A percentile compares a stretch with the other conserved stretches of the same genome.
phyloP scores from a whole-genome alignment of 2,888 invertebrate species.

The Stenoptilia bipunctidactyla region DNA sequence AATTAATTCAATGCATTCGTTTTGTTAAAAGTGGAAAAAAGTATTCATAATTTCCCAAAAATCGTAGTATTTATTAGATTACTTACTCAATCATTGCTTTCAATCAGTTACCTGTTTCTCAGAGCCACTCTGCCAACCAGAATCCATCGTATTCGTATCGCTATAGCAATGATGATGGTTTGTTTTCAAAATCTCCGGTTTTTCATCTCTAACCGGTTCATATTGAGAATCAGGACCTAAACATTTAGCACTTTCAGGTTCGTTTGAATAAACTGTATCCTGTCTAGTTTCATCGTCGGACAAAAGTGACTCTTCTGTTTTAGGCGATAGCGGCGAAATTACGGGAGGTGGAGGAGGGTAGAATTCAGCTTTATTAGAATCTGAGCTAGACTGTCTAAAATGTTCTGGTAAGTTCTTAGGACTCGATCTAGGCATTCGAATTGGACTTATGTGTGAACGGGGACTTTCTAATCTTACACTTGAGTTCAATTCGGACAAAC shows the following conservation, averaged over 20 bases:
- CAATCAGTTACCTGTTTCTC: constrained; percentile 71
- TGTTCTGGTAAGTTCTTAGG: constrained; percentile 38
- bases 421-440: constrained; percentile 38
- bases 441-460: constrained; percentile 39
- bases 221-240: constrained; percentile 56
- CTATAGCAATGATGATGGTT: constrained; percentile 69
- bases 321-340: constrained; percentile 50
- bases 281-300: constrained; percentile 41
- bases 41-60: too few species aligned
- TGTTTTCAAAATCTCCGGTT: constrained; percentile 43
- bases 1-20: too few species aligned
- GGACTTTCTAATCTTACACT: constrained; percentile 53
- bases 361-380: constrained; percentile 38
- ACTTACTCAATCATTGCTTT: too few species aligned
- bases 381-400: constrained; percentile 36
- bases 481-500: constrained; percentile 43
- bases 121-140: constrained; percentile 78
- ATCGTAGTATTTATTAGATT: too few species aligned
- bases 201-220: constrained; percentile 47
- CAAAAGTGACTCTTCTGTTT: constrained; percentile 52
- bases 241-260: constrained; percentile 45
- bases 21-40: too few species aligned
- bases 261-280: constrained; percentile 43
- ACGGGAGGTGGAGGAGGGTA: constrained; percentile 35
- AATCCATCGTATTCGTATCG: constrained; percentile 75